A percentile compares a stretch with the other conserved stretches of the same genome.
phyloP scores from a whole-genome alignment of 1,140 invertebrate genomes.

The Orius laevigatus region DNA sequence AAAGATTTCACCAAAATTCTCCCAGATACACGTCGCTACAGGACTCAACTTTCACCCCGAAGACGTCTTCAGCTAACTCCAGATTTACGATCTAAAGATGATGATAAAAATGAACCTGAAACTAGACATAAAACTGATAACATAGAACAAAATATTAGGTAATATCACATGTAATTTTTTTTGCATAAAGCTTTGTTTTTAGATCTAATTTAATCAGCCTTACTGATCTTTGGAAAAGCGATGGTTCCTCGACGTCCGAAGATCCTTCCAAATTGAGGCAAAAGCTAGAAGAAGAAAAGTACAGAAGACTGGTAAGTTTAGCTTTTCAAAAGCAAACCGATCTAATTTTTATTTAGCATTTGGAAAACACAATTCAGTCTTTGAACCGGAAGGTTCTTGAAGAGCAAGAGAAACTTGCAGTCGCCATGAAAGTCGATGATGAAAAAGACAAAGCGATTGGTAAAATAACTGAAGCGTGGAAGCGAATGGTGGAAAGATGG shows the following conservation, averaged over 20 bases:
- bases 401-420: slow-evolving; percentile 57
- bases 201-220: slow-evolving; percentile 28
- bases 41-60: neutral
- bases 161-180: neutral
- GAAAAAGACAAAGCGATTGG: slow-evolving; percentile 50
- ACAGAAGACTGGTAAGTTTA: slow-evolving; percentile 43
- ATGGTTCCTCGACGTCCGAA: slow-evolving; percentile 25
- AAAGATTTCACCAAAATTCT: neutral
- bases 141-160: neutral
- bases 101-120: neutral
- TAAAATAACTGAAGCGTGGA: slow-evolving; percentile 40
- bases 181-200: slow-evolving; percentile 1
- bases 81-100: neutral
- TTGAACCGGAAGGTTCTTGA: slow-evolving; percentile 53
- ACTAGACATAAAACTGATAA: neutral
- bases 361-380: slow-evolving; percentile 55
- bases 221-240: slow-evolving; percentile 35
- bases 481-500: slow-evolving; percentile 30
- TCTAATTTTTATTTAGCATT: slow-evolving; percentile 37
- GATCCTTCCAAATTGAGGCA: slow-evolving; percentile 26
- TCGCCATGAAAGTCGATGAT: slow-evolving; percentile 54
- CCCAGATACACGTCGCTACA: neutral
- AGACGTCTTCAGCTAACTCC: neutral
- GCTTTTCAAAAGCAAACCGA: too few species aligned
- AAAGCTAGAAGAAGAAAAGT: slow-evolving; percentile 56